These are phyloP conservation scores for Stenodera caucasica DNA, from an alignment of 2,888 invertebrate species.

Conservation along the genomic window DNA sequence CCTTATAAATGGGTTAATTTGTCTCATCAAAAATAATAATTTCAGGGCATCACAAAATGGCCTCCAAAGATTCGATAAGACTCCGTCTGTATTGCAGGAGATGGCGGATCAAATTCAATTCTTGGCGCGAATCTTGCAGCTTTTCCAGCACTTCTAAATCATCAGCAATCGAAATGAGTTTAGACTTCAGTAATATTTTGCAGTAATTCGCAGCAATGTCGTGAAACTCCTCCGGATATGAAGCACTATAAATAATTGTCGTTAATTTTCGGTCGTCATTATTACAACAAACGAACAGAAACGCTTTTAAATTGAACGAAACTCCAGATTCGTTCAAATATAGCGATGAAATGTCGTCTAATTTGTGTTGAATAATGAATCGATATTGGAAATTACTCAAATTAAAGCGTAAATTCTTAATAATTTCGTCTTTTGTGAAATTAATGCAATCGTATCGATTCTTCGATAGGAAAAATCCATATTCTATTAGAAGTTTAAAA, in stretches of 20 bases:
- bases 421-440: constrained; percentile 35
- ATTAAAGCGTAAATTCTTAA: constrained; percentile 28
- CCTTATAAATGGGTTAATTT: not conserved
- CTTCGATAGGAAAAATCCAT: constrained; percentile 72
- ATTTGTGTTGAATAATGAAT: constrained; percentile 65
- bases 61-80: not conserved
- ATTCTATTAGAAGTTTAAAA: constrained; percentile 78
- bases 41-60: too few relatives aligned
- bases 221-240: constrained; percentile 36
- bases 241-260: constrained; percentile 35
- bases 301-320: constrained; percentile 65
- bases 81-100: not conserved
- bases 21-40: too few relatives aligned
- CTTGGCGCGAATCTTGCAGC: not conserved
- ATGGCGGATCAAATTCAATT: not conserved
- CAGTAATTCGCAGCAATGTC: constrained; percentile 2
- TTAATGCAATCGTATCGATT: constrained; percentile 38
- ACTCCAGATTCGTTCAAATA: constrained; percentile 65
- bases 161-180: constrained; percentile 8
- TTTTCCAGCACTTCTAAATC: constrained; percentile 9
- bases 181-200: constrained; percentile 16
- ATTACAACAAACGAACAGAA: constrained; percentile 43
- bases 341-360: constrained; percentile 61
- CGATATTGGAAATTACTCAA: constrained; percentile 56
- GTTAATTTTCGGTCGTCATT: constrained; percentile 28